Conservation (phyloP, 2,113 vertebrate species). For the Saimiri boliviensis region DNA sequence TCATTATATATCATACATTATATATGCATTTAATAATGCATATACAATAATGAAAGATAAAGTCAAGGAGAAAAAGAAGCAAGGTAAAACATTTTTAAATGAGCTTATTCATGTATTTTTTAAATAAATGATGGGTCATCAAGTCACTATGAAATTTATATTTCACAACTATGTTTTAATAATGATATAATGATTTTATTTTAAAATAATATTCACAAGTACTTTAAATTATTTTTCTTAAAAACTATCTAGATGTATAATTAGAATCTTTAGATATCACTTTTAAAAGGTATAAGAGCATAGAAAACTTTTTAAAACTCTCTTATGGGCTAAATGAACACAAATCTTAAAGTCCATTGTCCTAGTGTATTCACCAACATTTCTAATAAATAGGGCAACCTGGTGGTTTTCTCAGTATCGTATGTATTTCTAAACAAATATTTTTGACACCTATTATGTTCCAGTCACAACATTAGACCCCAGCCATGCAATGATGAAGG, state of each 20-base stretch:
- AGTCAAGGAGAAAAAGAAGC: background rate
- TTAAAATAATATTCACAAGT: background rate
- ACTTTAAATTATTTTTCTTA: background rate
- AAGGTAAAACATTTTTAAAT: conserved; percentile 3
- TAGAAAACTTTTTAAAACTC: background rate
- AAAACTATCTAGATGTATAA: background rate
- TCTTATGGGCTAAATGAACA: background rate
- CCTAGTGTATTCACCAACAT: background rate
- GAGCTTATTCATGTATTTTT: background rate
- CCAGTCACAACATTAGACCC: background rate
- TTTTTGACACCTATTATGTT: background rate
- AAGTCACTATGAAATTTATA: background rate
- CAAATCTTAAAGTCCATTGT: background rate
- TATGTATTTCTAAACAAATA: background rate
- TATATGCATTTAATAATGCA: too few relatives aligned
- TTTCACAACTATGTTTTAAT: background rate
- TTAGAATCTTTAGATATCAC: background rate
- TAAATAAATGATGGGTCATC: background rate
- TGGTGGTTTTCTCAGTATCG: background rate
- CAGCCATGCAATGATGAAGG: background rate
- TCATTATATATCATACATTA: background rate
- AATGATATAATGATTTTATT: background rate
- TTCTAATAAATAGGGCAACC: background rate
- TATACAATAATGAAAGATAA: background rate
- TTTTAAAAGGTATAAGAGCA: background rate